phyloP scores from a whole-genome alignment of 2,113 vertebrate genomes.

The Paramisgurnus dabryanus region DNA sequence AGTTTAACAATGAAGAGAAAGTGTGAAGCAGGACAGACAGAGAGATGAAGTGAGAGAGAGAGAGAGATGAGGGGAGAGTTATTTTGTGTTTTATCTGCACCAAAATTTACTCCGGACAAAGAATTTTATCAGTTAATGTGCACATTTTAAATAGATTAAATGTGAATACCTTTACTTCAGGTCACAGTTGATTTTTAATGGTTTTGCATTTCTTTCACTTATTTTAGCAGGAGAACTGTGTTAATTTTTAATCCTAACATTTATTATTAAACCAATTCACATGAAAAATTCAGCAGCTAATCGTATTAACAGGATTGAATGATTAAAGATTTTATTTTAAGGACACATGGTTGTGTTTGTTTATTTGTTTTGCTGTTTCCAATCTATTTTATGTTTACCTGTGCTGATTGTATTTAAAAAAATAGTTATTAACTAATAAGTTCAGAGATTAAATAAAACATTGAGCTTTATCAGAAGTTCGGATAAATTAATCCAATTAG shows the following conservation, averaged over 20 bases:
- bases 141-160: background rate
- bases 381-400: background rate
- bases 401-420: background rate
- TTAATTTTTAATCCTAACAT: conserved; percentile 70
- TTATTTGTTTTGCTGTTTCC: conserved; percentile 14
- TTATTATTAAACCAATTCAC: conserved; percentile 72
- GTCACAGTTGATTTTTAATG: conserved; percentile 20
- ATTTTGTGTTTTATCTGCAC: background rate
- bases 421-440: background rate
- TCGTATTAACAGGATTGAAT: conserved; percentile 63
- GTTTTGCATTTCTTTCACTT: conserved; percentile 55
- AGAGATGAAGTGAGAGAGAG: background rate
- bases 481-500: background rate
- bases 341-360: background rate
- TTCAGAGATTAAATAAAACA: background rate
- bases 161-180: conserved; percentile 13
- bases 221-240: conserved; percentile 66
- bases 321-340: conserved; percentile 53
- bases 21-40: conserved; percentile 7
- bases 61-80: background rate
- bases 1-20: conserved; percentile 55
- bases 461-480: background rate
- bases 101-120: background rate
- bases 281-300: conserved; percentile 72
- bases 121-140: conserved; percentile 35